Evolutionary conservation across 2,797 vertebrate genomes (phyloP), one percentile per base, ranked within the genome.

Genomic region (Chelonia mydas): DNA sequence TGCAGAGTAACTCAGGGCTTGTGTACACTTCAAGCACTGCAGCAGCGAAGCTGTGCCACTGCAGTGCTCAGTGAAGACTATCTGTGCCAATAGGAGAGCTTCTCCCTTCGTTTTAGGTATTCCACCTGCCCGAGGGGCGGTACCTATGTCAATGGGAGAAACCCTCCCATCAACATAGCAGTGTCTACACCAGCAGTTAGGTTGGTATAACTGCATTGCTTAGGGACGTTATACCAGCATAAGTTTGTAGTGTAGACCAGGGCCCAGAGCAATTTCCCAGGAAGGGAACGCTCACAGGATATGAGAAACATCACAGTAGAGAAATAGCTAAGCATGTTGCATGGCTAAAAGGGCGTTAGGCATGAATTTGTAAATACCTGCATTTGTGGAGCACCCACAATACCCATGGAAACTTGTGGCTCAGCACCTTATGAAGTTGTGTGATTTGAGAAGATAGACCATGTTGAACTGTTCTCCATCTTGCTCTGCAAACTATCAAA

Each of bases 401-500:
- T 33, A 86, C 0, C 53, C 41, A 0, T 3, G 28, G 65, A 49
- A 33, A 9, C 21, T 41, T 59, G 3, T 4, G 25, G 83, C 55
- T 94, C 79, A 79, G 91, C 91, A 50, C 87, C 87, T 65, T 3
- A 0, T 86, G 93, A 89, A 77, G 81, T 79, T 88, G 90, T 80
- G 84, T 90, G 57, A 72, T 88, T 91, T 68, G 83, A 94, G 94
- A 94, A 90, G 83, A 79, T 1, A 92, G 61, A 85, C 91, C 53
- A 79, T 93, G 84, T 2, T 79, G 87, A 55, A 89, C 87, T 92
- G 81, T 84, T 94, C 91, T 92, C 87, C 85, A 61, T 89, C n/a
- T 81, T 94, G 82, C 92, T 95, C 81, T 95, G 80, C 89, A 84
- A 96, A 93, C 92, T 93, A 54, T 89, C 93, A 83, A 84, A 83